Evolutionary conservation across 2,113 vertebrate genomes (phyloP).

Genomic region (Muntiacus reevesi): DNA sequence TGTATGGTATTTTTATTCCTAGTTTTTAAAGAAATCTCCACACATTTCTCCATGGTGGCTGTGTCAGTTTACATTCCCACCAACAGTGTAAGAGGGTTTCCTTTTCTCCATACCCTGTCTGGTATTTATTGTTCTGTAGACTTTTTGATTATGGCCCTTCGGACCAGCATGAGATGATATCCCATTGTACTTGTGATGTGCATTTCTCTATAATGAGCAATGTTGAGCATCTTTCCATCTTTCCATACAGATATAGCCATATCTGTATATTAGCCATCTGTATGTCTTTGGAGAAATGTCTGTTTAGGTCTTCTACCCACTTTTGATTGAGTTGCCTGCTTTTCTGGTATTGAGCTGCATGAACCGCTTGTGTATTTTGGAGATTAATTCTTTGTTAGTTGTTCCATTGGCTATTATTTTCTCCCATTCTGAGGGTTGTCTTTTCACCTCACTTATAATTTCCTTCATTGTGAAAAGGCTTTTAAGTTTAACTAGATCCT

Average conservation of each 20-base stretch:
- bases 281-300: not conserved
- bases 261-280: not conserved
- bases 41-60: not conserved
- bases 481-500: not conserved
- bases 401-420: not conserved
- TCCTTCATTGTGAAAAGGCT: not conserved
- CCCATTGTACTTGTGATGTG: not conserved
- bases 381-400: not conserved
- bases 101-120: not conserved
- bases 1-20: not conserved
- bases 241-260: too few relatives aligned
- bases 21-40: not conserved
- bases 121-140: not conserved
- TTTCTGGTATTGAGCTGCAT: not conserved
- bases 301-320: not conserved
- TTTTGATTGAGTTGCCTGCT: not conserved
- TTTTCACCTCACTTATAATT: not conserved
- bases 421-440: not conserved
- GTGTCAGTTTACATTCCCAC: not conserved
- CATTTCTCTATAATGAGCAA: not conserved
- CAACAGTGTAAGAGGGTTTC: not conserved
- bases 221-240: not conserved
- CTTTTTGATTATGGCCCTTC: not conserved
- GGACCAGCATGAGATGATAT: not conserved
- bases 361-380: not conserved